Base-by-base conservation (phyloP, 2,888 invertebrate genomes). In the Aquatica leii region DNA sequence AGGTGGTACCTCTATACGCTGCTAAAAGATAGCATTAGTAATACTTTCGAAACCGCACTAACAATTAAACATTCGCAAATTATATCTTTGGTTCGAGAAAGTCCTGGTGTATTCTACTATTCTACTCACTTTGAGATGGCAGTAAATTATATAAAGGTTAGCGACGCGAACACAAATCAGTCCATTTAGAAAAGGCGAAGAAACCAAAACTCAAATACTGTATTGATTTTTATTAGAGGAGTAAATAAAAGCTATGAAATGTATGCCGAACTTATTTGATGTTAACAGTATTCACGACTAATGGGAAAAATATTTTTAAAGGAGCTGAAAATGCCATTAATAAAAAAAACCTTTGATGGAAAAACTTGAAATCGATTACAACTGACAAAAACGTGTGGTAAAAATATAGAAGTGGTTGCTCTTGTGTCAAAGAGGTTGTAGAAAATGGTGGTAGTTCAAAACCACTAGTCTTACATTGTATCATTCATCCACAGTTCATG, bases 401-500 rank as follows among this genome's bases (percentile, higher is more conserved):
- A 24, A 24, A 24, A 24, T 24, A 24, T 4, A 24, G 24, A 6
- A 24, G 24, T 43, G 43, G 73, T 73, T 55, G 73, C 67, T 60
- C 69, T 69, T 61, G 66, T 72, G 61, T 71, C 71, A 72, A 75
- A 73, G n/a, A n/a, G 67, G 73, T 69, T 66, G 69, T 70, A 67
- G 66, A 74, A 71, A 72, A 74, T 71, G 70, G 63, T 51, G 69
- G 70, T 71, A 70, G 72, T 69, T 72, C 71, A 74, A 74, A 73
- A 74, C 69, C 72, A 68, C 68, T 68, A 64, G 60, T 73, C 63
- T 61, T 73, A 69, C 73, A 74, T 70, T 75, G 74, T 69, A 74
- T 73, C 66, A 76, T 73, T 72, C 69, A 73, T 71, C 68, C 70
- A 70, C 71, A 73, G 68, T 66, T 69, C 60, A 71, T 75, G 68